These are phyloP conservation scores for Xenopus laevis DNA, from an alignment of 2,113 vertebrate genomes.

Conservation along the genomic window DNA sequence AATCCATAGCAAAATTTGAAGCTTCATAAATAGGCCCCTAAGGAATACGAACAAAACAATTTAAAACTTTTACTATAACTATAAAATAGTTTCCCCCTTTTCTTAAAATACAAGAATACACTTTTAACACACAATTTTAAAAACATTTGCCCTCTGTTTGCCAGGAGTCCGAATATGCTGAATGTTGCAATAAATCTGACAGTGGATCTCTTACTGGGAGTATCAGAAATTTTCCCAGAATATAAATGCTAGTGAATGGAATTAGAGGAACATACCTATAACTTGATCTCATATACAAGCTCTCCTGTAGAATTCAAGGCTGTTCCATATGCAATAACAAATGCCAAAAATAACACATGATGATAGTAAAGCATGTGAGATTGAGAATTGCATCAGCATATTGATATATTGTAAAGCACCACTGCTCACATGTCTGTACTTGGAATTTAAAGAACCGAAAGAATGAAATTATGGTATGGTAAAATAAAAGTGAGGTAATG, in stretches of 20 bases:
- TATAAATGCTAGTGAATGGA: not conserved
- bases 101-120: no score
- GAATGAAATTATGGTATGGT: no score
- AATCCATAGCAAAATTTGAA: no score
- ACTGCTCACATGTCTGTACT: not conserved
- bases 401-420: constrained; percentile 10
- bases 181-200: not conserved
- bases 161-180: no score
- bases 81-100: no score
- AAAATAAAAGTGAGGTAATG: no score
- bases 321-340: constrained; percentile 28
- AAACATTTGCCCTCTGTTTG: no score
- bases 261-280: constrained; percentile 1
- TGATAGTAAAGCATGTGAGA: constrained; percentile 26
- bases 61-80: no score
- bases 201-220: not conserved
- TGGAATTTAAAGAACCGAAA: no score
- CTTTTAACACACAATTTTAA: no score
- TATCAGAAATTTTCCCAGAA: constrained; percentile 4
- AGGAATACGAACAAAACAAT: no score
- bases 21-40: no score
- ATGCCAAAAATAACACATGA: constrained; percentile 31
- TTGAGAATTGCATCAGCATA: constrained; percentile 20
- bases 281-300: constrained; percentile 18
- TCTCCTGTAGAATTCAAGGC: not conserved